Base-by-base conservation (phyloP, 1,140 invertebrate genomes). In the Oncopodura yosiiana region DNA sequence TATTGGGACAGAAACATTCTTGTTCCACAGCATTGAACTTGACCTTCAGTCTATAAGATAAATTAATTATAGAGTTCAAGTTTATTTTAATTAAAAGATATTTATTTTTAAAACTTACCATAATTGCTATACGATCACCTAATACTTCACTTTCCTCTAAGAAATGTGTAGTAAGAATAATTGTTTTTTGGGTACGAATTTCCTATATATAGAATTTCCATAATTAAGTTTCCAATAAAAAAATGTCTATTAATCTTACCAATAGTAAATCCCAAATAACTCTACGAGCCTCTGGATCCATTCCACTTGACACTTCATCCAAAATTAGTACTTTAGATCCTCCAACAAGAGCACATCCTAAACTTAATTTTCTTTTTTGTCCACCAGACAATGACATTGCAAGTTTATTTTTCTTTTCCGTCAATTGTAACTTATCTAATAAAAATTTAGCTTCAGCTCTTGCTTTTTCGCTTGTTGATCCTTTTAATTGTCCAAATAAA, bases 121-220 rank as follows among this genome's bases (percentile, higher is more conserved):
- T 84, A 48, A 96, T 94, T 3, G 88, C 87, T 58, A 96, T 89
- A 58, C 88, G 77, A 70, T 96, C 91, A 1, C 91, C 92, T 0
- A 97, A 74, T 18, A 87, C 78, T 72, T 98, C 94, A 97, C 94
- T 72, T 97, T 98, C 94, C 71, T 97, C 94, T 91, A 98, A 95
- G 70, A 90, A 94, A 71, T 98, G 94, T 1, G 94, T 98, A 2
- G 91, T 94, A 1, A 98, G 77, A 4, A 98, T 71, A 64, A 97
- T 87, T 2, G 91, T 94, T 34, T 85, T 76, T 19, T 78, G 71
- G 44, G 74, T 79, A 58, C 77, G 71, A 66, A 55, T 66, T 63
- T 71, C 46, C 75, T 67, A 34, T 12, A 53, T 4, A 48, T 3
- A 24, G 3, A 2, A 44, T 34, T 11, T 2, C 27, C 14, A 37